Percentiles rank a stretch among this genome's conserved stretches.
phyloP scores from a whole-genome alignment of 2,797 vertebrate genomes.

The Trichosurus vulpecula region DNA sequence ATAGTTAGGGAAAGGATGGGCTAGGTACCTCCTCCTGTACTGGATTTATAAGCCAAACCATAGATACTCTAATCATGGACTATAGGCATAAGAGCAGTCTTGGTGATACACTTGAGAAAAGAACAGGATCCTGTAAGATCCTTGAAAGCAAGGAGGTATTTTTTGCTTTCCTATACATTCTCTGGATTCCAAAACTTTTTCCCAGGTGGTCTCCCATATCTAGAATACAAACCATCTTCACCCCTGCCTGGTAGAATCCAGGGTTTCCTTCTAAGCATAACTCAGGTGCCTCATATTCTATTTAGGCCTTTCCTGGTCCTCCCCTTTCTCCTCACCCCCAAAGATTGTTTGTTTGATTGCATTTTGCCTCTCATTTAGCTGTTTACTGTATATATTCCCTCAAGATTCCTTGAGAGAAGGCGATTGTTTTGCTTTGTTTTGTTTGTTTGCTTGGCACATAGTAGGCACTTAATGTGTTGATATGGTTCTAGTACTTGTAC shows the following conservation, averaged over 20 bases:
- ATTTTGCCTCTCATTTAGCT: background rate
- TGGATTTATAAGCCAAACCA: background rate
- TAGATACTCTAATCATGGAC: background rate
- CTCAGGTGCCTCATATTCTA: background rate
- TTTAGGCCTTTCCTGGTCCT: background rate
- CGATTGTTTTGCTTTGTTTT: rapidly evolving
- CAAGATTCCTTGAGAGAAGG: background rate
- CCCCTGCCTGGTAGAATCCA: background rate
- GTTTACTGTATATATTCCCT: background rate
- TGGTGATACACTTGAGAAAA: background rate
- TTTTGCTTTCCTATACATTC: background rate
- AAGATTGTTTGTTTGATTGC: too few species aligned
- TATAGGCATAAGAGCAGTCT: background rate
- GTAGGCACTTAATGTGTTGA: background rate
- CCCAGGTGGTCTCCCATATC: background rate
- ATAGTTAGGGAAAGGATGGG: background rate
- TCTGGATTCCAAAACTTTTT: background rate
- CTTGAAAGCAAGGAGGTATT: background rate
- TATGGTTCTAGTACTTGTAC: background rate
- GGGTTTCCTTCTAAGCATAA: background rate
- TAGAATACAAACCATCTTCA: background rate
- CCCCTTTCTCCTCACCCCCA: too few species aligned
- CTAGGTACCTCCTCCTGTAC: too few species aligned
- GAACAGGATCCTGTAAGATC: background rate
- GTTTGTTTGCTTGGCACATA: background rate